Conservation (phyloP, 2,797 vertebrate species). For the Tarsius wallacei region DNA sequence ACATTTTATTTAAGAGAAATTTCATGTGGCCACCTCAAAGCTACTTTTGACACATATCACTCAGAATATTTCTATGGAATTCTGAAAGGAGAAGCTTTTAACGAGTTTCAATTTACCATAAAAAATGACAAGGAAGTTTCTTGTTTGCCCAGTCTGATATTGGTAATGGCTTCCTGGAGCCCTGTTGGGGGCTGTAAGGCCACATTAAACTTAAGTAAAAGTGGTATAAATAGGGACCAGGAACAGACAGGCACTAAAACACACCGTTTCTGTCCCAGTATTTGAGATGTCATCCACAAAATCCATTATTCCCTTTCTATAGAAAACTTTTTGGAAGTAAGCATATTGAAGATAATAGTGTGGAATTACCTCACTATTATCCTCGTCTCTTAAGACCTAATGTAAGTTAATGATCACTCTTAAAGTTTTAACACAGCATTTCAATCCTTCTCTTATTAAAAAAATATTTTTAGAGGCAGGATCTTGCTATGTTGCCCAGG, state of each 20-base stretch:
- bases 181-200: neutral
- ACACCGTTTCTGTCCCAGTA: neutral
- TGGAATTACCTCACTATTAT: neutral
- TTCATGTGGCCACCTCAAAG: neutral
- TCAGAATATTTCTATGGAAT: neutral
- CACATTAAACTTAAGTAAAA: neutral
- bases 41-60: neutral
- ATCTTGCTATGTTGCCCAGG: too few relatives aligned
- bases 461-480: too few relatives aligned
- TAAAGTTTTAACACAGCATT: conserved; percentile 48
- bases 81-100: conserved; percentile 7
- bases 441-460: neutral
- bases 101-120: neutral
- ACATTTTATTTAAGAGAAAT: neutral
- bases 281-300: neutral
- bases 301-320: neutral
- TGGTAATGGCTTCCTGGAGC: neutral
- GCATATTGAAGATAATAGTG: neutral
- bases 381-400: neutral
- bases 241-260: neutral
- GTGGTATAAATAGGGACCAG: neutral
- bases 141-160: neutral
- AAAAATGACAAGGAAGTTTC: neutral
- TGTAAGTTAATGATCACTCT: conserved; percentile 5
- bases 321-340: conserved; percentile 25